Evolutionary conservation across 2,797 vertebrate genomes (phyloP), one percentile per base, ranked within the genome.

Genomic region (Acrossocheilus fasciatus): DNA sequence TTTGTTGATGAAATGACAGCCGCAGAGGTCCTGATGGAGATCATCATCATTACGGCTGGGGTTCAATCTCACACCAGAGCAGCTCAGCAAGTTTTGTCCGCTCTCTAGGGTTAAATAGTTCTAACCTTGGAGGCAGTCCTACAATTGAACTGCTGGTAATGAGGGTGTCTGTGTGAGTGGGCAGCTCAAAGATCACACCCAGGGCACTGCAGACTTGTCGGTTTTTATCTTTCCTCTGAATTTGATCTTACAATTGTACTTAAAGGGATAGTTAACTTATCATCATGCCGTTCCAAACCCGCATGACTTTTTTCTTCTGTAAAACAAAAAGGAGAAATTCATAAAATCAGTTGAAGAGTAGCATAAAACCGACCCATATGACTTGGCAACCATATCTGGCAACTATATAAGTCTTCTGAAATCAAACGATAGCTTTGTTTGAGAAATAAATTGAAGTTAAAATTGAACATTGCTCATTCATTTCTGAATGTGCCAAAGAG

Each of bases 1-100:
- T 88, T 82, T 83, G 68, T 83, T 84, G 86, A 86, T 88, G 73
- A 82, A 64, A 82, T 89, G 81, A 81, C 43, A 45, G 72, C 81
- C 23, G 10, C 39, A 20, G 12, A 72, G 54, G 66, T 72, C 59
- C 64, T 81, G 75, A 81, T 80, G 85, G 79, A 47, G 72, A 70
- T 74, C 36, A 75, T 89, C 81, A 66, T 78, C 80, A 81, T 83
- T 88, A 73, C n/a, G 57, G 82, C 30, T 39, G 12, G 83, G 76
- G 78, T 85, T 85, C 82, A 83, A 77, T 80, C 79, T 81, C 62
- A 66, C 34, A 72, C 36, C 41, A 39, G 57, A 69, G 18, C 43
- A 50, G 57, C 9, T 73, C 69, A 12, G 59, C 78, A 54, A 43
- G 81, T n/a, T 57, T 54, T 66, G 30, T 50, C 41, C 26, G 34